These are phyloP conservation scores for Eutolmus rufibarbis DNA, from an alignment of 2,888 invertebrate species.

Conservation along the genomic window DNA sequence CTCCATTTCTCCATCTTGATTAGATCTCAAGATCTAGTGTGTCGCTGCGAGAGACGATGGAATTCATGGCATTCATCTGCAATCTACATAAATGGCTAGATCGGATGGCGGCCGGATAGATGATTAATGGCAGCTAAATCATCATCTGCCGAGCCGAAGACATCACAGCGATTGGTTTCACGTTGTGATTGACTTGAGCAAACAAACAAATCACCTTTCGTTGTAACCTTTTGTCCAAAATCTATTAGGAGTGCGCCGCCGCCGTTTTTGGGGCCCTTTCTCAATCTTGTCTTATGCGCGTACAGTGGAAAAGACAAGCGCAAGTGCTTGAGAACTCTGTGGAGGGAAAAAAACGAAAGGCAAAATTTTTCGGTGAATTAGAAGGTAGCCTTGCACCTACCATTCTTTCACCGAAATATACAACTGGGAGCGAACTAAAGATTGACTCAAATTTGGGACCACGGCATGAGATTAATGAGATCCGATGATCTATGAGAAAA, in stretches of 20 bases:
- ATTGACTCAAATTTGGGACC: background rate
- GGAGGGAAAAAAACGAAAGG: background rate
- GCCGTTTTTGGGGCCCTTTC: slow-evolving; percentile 3
- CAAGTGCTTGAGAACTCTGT: background rate
- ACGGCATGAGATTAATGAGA: slow-evolving; percentile 33
- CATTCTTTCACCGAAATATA: background rate
- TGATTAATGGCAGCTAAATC: slow-evolving; percentile 36
- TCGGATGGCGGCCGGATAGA: background rate
- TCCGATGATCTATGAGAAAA: slow-evolving; percentile 38
- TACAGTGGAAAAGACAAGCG: background rate
- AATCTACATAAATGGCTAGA: slow-evolving; percentile 26
- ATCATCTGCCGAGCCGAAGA: slow-evolving; percentile 22
- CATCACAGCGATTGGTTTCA: slow-evolving; percentile 27
- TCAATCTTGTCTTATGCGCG: background rate
- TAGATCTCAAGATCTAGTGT: slow-evolving; percentile 1
- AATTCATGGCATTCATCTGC: slow-evolving; percentile 33
- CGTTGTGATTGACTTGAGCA: slow-evolving; percentile 36
- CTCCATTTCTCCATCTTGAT: background rate
- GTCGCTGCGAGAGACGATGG: background rate
- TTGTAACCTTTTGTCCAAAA: slow-evolving; percentile 33
- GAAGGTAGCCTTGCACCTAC: slow-evolving; percentile 31
- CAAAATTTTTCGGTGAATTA: background rate
- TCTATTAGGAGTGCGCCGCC: slow-evolving; percentile 15
- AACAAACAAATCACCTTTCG: slow-evolving; percentile 33
- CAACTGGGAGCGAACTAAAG: background rate